Percentiles rank a stretch among this genome's conserved stretches.
phyloP scores from a whole-genome alignment of 2,888 invertebrate species.

The Tenthredo mesomela region DNA sequence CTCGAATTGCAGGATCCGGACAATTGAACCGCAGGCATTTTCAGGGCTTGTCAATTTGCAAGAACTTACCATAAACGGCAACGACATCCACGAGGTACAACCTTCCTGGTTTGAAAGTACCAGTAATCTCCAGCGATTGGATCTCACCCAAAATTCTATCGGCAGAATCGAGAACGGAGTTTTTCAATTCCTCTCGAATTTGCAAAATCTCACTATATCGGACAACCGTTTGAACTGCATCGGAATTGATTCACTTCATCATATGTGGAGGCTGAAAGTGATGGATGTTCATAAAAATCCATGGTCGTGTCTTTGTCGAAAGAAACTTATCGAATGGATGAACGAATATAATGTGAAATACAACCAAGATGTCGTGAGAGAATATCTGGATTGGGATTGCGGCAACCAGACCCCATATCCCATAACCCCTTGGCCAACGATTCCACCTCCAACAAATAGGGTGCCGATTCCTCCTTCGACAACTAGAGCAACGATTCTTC shows the following conservation, averaged over 20 bases:
- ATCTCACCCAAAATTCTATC: conserved; percentile 67
- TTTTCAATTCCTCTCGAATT: conserved; percentile 61
- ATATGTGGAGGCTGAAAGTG: conserved; percentile 58
- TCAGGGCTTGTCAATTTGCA: conserved; percentile 61
- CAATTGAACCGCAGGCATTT: conserved; percentile 64
- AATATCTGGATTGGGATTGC: conserved; percentile 9
- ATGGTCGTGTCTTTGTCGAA: conserved; percentile 68
- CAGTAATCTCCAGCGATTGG: conserved; percentile 60
- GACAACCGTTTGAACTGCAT: conserved; percentile 69
- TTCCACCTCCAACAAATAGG: background rate
- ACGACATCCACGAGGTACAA: conserved; percentile 62
- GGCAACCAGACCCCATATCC: background rate
- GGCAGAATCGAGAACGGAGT: conserved; percentile 63
- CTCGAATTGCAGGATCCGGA: conserved; percentile 64
- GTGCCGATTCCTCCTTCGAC: background rate
- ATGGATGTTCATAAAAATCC: conserved; percentile 65
- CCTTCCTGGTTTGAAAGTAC: conserved; percentile 60
- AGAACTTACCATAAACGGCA: conserved; percentile 62
- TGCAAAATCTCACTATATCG: conserved; percentile 62
- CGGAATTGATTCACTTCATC: conserved; percentile 60
- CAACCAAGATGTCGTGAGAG: conserved; percentile 57
- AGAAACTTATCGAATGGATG: conserved; percentile 62
- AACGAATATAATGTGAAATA: conserved; percentile 61
- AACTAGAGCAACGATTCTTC: background rate
- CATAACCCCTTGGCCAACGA: background rate